A percentile compares a stretch with the other conserved stretches of the same genome.
These are phyloP conservation scores for Amphipyra tragopoginis DNA, from an alignment of 2,888 invertebrate species.

Conservation along the genomic window DNA sequence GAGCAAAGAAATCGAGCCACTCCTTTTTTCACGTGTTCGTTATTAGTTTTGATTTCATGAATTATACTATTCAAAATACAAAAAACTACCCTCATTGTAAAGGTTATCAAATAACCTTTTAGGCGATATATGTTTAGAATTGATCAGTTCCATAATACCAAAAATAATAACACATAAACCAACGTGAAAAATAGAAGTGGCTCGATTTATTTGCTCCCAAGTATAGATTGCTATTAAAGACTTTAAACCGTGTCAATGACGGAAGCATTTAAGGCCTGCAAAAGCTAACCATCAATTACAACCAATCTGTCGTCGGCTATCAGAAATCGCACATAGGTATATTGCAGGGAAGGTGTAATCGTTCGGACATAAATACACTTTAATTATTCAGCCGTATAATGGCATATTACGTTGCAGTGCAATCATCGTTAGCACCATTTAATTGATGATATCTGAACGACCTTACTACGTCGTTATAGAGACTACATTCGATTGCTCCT, in stretches of 20 bases:
- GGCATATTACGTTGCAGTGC: conserved; percentile 46
- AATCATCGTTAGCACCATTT: conserved; percentile 55
- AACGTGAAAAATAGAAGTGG: too few relatives aligned
- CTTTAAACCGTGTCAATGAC: background rate
- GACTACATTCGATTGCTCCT: conserved; percentile 40
- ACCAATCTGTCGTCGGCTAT: conserved; percentile 13
- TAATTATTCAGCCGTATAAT: conserved; percentile 54
- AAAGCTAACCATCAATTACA: conserved; percentile 1
- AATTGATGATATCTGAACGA: conserved; percentile 41
- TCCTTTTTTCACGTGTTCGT: too few relatives aligned
- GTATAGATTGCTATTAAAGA: background rate
- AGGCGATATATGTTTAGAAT: too few relatives aligned
- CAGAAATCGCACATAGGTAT: conserved; percentile 25
- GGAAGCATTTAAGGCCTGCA: background rate
- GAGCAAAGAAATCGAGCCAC: too few relatives aligned
- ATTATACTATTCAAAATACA: too few relatives aligned
- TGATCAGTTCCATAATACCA: too few relatives aligned
- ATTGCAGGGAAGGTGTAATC: conserved; percentile 37
- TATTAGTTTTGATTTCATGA: too few relatives aligned
- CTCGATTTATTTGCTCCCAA: too few relatives aligned
- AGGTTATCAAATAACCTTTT: too few relatives aligned
- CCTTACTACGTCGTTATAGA: conserved; percentile 39
- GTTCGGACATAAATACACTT: conserved; percentile 44
- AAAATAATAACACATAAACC: too few relatives aligned
- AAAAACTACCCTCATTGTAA: too few relatives aligned